Base-by-base conservation (phyloP, 2,113 vertebrate genomes). In the Zosterops borbonicus region DNA sequence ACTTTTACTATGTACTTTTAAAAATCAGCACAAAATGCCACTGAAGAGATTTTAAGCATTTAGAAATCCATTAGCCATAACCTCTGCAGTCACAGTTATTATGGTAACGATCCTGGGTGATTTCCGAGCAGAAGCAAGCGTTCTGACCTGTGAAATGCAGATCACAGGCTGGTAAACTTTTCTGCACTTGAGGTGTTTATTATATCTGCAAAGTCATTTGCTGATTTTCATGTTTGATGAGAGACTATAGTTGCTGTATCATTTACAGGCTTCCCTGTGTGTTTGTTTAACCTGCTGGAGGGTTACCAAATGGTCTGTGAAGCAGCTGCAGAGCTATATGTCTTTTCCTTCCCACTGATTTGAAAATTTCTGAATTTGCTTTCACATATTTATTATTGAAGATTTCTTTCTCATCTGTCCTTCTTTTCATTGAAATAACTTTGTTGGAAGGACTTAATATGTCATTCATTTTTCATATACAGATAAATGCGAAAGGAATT, bases 201-300 rank as follows among this genome's bases (percentile, higher is more conserved):
- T 95, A 14, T 81, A 95, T 80, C 93, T 87, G 90, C 92, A 95
- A 91, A 92, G 87, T 88, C 78, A 63, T 88, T 95, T 95, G 90
- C 91, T 60, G 82, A 83, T 96, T 87, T 90, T 93, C 63, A 8
- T 90, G 67, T 96, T 69, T 63, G 89, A 94, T 86, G 95, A 64
- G 90, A 90, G n/a, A n/a, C 93, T 96, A 63, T 56, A 49, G 49
- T 88, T 96, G 87, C 91, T 5, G 3, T 86, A 67, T 94, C 87
- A 50, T 95, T 88, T 92, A 33, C 56, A 63, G 47, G 53, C 71
- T 88, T 93, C 55, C 52, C 59, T 75, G 20, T 81, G 68, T 90
- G 73, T 95, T 93, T 95, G 90, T 93, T 97, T 95, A 95, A 96
- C 84, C 81, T 83, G 85, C 63, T 93, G 68, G 88, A 94, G 79